These are phyloP conservation scores for Umimayanthus kanabou DNA, from an alignment of 92 coral and sea anemone genomes.

Conservation along the genomic window DNA sequence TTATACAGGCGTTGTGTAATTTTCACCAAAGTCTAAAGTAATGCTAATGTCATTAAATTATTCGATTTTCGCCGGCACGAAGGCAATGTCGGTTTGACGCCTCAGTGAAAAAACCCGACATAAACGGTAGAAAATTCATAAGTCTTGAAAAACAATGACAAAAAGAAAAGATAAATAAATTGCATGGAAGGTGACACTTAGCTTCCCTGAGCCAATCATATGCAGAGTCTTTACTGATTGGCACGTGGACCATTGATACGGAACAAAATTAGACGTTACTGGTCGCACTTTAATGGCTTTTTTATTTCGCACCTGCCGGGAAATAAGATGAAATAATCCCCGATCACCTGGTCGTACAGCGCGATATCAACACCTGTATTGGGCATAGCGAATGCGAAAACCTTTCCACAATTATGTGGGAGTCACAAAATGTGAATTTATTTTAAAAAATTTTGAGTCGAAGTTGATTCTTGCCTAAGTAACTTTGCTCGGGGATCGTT, in stretches of 20 bases:
- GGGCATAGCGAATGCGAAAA: constrained; percentile 1
- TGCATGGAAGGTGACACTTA: constrained; percentile 44
- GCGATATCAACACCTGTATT: constrained; percentile 56
- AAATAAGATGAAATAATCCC: constrained; percentile 49
- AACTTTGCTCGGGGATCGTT: background rate
- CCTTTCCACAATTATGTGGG: too few relatives aligned
- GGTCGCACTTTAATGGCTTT: constrained; percentile 66
- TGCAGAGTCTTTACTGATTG: constrained; percentile 30
- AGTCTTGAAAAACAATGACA: constrained; percentile 22
- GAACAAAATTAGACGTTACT: constrained; percentile 47
- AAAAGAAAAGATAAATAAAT: constrained; percentile 38
- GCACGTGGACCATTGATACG: constrained; percentile 56
- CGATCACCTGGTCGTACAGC: constrained; percentile 67
- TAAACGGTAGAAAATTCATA: constrained; percentile 17
- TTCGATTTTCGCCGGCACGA: background rate
- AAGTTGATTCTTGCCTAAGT: background rate
- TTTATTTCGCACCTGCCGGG: constrained; percentile 76
- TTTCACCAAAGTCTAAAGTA: background rate
- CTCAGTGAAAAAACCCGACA: constrained; percentile 2
- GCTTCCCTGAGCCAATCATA: constrained; percentile 57
- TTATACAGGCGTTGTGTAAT: background rate
- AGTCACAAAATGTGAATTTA: background rate
- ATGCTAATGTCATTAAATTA: constrained; percentile 39
- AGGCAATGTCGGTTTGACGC: constrained; percentile 11
- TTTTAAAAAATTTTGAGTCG: background rate